These are phyloP conservation scores for Eupsilia transversa DNA, from an alignment of 2,888 invertebrate genomes.

Conservation along the genomic window DNA sequence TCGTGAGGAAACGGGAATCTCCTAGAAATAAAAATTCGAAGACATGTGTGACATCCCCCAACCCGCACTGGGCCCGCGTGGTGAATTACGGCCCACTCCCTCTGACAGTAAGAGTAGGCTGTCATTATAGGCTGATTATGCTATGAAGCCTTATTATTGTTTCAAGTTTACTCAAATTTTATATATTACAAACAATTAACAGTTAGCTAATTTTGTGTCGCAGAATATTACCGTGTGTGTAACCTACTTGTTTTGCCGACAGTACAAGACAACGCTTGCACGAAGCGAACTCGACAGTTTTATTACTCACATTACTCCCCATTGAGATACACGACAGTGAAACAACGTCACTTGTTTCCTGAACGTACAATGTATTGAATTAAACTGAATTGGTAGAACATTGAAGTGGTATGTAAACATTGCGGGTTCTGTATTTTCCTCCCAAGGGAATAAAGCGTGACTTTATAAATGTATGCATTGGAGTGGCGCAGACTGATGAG, in stretches of 20 bases:
- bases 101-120: too few relatives aligned
- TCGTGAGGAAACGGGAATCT: too few relatives aligned
- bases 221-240: too few relatives aligned
- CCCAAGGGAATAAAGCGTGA: background rate
- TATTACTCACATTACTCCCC: slow-evolving; percentile 31
- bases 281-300: slow-evolving; percentile 24
- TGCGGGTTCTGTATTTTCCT: background rate
- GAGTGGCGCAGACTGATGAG: background rate
- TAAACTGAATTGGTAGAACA: slow-evolving; percentile 5
- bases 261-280: slow-evolving; percentile 2
- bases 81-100: too few relatives aligned
- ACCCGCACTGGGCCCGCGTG: too few relatives aligned
- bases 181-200: background rate
- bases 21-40: too few relatives aligned
- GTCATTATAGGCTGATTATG: too few relatives aligned
- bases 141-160: background rate
- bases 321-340: slow-evolving; percentile 4
- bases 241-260: background rate
- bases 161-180: background rate
- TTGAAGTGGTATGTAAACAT: background rate
- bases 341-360: slow-evolving; percentile 28
- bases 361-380: slow-evolving; percentile 17
- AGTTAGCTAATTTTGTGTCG: background rate
- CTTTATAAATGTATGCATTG: too few relatives aligned
- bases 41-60: too few relatives aligned